Conservation (phyloP, 2,888 invertebrate species). For the Seira sanloemensis region DNA sequence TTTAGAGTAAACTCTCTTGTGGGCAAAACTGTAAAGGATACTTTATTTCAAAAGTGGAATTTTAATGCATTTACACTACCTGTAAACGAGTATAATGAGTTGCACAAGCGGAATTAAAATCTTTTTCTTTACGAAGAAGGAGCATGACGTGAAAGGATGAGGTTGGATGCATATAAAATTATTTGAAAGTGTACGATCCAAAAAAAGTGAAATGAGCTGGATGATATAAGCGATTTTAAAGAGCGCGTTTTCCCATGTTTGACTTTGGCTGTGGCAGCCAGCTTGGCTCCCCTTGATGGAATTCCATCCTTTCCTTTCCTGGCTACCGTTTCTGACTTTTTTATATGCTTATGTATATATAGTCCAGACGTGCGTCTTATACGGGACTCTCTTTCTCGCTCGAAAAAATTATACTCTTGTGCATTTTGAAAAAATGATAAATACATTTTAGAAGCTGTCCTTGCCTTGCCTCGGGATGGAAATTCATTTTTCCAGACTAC, state of each 20-base stretch:
- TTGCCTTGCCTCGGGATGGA: constrained; percentile 62
- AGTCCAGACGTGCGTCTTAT: no score
- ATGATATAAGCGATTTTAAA: background rate
- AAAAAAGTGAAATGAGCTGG: background rate
- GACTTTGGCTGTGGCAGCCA: constrained; percentile 67
- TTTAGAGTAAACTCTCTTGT: background rate
- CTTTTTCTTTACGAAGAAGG: no score
- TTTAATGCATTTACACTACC: constrained; percentile 56
- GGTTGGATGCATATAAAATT: no score
- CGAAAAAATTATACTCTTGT: constrained; percentile 30
- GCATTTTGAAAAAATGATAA: constrained; percentile 25
- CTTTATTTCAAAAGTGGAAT: constrained; percentile 38
- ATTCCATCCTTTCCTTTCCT: constrained; percentile 72
- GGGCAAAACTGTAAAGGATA: constrained; percentile 38
- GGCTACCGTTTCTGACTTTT: constrained; percentile 66
- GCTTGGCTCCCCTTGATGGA: constrained; percentile 72
- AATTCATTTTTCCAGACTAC: constrained; percentile 63
- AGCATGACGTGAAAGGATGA: no score
- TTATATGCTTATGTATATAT: no score
- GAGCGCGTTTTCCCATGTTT: constrained; percentile 34
- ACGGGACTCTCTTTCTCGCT: constrained; percentile 36
- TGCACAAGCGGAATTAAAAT: no score
- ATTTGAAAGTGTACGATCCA: no score
- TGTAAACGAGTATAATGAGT: no score
- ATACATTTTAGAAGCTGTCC: constrained; percentile 51